These are phyloP conservation scores for Elymnias hypermnestra DNA, from an alignment of 1,140 invertebrate species.

Conservation along the genomic window DNA sequence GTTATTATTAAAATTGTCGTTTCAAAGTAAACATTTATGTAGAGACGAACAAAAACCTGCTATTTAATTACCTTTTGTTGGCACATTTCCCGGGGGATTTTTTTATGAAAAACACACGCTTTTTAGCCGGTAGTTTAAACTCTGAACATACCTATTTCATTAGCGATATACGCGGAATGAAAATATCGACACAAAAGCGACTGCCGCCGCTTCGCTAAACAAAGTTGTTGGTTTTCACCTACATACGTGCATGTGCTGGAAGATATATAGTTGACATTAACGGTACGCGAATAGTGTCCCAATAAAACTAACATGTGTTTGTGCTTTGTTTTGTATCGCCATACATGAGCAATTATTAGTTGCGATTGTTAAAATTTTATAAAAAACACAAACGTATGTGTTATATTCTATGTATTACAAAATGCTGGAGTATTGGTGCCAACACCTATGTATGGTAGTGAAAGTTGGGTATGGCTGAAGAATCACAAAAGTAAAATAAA, in stretches of 20 bases:
- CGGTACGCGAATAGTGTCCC: background rate
- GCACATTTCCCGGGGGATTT: background rate
- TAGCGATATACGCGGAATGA: constrained; percentile 3
- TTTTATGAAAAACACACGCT: background rate
- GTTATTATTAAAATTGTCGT: too few relatives aligned
- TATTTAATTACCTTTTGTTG: constrained; percentile 5
- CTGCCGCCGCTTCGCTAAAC: background rate
- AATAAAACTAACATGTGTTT: too few relatives aligned
- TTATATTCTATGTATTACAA: too few relatives aligned
- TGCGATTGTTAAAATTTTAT: too few relatives aligned
- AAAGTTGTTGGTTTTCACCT: too few relatives aligned
- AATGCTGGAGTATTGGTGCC: too few relatives aligned
- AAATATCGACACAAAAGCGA: constrained; percentile 1
- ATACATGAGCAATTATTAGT: too few relatives aligned
- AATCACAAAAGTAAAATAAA: too few relatives aligned
- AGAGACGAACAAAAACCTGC: background rate
- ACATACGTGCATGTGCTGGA: background rate
- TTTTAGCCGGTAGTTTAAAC: constrained; percentile 3
- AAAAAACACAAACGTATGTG: too few relatives aligned
- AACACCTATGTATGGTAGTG: too few relatives aligned
- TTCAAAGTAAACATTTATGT: background rate
- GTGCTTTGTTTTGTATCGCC: too few relatives aligned
- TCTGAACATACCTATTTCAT: constrained; percentile 4
- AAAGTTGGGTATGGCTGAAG: too few relatives aligned
- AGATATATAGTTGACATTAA: background rate